phyloP scores from a whole-genome alignment of 2,113 vertebrate species.

The Climacteris rufus region DNA sequence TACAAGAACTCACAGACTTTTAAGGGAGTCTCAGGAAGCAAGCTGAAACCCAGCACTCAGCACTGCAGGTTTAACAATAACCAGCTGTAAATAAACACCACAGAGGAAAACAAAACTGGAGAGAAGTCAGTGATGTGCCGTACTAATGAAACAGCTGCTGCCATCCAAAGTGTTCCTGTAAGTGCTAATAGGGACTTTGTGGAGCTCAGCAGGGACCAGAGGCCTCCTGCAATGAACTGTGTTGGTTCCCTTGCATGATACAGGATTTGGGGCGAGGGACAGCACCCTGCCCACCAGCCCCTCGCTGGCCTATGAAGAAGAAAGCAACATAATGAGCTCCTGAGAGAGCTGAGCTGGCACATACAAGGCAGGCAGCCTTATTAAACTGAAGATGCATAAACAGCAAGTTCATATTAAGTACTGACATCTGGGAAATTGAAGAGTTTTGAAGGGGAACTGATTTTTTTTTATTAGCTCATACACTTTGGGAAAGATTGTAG shows the following conservation, averaged over 20 bases:
- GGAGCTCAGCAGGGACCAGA: neutral
- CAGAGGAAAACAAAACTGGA: neutral
- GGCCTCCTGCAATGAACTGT: neutral
- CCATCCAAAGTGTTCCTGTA: neutral
- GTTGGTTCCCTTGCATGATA: fast-evolving
- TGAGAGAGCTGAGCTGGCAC: neutral
- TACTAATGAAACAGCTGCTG: neutral
- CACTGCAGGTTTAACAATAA: neutral
- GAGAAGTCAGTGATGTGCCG: neutral
- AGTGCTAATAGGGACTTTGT: neutral
- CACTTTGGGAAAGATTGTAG: neutral
- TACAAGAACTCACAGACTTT: neutral
- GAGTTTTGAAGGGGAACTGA: neutral
- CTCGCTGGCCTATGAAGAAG: neutral
- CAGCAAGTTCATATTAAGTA: neutral
- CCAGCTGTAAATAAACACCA: neutral
- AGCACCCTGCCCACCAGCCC: too few relatives aligned
- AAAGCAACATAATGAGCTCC: neutral
- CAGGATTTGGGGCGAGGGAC: neutral
- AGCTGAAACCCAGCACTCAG: neutral
- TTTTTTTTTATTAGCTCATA: neutral
- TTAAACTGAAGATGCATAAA: neutral
- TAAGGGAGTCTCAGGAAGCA: neutral
- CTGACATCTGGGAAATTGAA: neutral
- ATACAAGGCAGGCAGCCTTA: neutral